Evolutionary conservation across 1,140 invertebrate genomes (phyloP).

Genomic region (Drosophila sechellia): DNA sequence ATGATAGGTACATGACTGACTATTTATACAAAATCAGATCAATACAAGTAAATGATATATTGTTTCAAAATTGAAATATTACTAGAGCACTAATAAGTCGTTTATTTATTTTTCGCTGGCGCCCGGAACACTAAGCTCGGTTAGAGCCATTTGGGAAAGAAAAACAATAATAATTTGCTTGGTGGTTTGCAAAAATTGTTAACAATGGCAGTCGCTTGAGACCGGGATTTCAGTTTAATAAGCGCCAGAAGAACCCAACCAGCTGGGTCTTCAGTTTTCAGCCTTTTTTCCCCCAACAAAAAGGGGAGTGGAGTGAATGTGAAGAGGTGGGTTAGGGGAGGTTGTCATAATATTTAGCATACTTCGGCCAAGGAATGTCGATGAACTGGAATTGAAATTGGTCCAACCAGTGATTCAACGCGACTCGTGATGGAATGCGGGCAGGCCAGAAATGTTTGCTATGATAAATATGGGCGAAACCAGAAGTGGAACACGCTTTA

Average conservation of each 20-base stretch:
- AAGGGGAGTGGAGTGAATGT: neutral
- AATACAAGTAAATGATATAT: too few relatives aligned
- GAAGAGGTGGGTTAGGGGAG: neutral
- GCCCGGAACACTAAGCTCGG: conserved; percentile 18
- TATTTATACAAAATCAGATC: too few relatives aligned
- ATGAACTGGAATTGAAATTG: conserved; percentile 29
- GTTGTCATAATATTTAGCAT: conserved; percentile 35
- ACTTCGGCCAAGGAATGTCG: conserved; percentile 17
- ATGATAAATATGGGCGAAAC: conserved; percentile 8
- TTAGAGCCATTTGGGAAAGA: conserved; percentile 37
- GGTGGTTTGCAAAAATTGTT: conserved; percentile 63
- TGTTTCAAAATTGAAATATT: too few relatives aligned
- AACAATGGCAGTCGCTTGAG: conserved; percentile 62
- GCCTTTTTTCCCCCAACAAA: conserved; percentile 7
- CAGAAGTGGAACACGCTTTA: conserved; percentile 34
- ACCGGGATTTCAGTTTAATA: conserved; percentile 82
- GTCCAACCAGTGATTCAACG: neutral
- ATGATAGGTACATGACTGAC: too few relatives aligned
- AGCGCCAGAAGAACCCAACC: conserved; percentile 65
- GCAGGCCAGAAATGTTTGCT: conserved; percentile 9
- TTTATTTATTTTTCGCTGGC: neutral
- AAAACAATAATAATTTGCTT: conserved; percentile 63
- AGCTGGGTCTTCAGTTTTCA: conserved; percentile 54
- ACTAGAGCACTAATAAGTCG: conserved; percentile 6
- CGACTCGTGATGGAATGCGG: conserved; percentile 18